Percentiles rank a stretch among this genome's conserved stretches.
These are phyloP conservation scores for Gnatocerus cornutus DNA, from an alignment of 2,888 invertebrate species.

Conservation along the genomic window DNA sequence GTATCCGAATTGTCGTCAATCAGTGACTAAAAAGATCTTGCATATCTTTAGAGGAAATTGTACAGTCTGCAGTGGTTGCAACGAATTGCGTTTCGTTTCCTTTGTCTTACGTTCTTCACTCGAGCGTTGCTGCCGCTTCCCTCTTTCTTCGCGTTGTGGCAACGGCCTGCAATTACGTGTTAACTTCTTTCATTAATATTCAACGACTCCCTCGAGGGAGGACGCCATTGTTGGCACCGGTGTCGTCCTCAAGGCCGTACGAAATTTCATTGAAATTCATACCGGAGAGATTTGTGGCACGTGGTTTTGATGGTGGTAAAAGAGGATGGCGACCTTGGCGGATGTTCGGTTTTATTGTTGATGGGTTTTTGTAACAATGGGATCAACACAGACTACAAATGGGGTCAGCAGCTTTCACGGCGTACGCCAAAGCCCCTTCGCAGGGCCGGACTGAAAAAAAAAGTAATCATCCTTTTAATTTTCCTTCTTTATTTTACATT, in stretches of 20 bases:
- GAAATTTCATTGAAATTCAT: conserved; percentile 18
- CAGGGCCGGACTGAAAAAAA: conserved; percentile 13
- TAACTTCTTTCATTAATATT: conserved; percentile 20
- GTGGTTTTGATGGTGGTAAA: conserved; percentile 23
- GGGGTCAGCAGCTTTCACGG: conserved; percentile 47
- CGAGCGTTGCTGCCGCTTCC: conserved; percentile 27
- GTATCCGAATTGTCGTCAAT: conserved; percentile 41
- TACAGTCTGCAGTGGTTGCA: conserved; percentile 32
- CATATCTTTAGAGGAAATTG: conserved; percentile 38
- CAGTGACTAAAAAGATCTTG: conserved; percentile 33
- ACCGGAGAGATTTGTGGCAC: conserved; percentile 16
- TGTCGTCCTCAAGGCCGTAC: conserved; percentile 16
- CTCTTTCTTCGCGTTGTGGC: conserved; percentile 19
- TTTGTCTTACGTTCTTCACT: conserved; percentile 26
- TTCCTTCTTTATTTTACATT: too few species aligned
- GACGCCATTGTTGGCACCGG: conserved; percentile 18
- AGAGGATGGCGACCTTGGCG: conserved; percentile 22
- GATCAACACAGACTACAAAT: conserved; percentile 23
- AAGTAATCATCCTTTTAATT: too few species aligned
- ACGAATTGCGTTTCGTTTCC: conserved; percentile 27
- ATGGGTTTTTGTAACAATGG: conserved; percentile 25
- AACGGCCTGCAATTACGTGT: conserved; percentile 13
- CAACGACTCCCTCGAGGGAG: conserved; percentile 23
- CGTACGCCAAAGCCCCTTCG: neutral
- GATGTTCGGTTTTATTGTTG: conserved; percentile 10